Percentiles rank a stretch among this genome's conserved stretches.
Conservation (phyloP, 2,797 vertebrate species). For the Astyanax mexicanus region DNA sequence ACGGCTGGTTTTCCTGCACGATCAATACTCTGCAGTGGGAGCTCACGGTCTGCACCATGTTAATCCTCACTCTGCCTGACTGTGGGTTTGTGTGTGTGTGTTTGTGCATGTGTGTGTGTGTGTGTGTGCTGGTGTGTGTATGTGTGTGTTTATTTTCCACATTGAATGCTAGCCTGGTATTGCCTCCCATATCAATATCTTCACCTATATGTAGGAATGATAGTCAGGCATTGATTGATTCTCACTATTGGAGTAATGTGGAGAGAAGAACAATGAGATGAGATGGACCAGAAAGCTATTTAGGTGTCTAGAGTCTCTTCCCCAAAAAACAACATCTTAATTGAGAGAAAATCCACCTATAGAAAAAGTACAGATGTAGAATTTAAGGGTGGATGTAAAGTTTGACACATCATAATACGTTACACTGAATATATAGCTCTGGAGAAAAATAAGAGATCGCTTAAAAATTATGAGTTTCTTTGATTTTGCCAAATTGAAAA, state of each 20-base stretch:
- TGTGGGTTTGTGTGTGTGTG: slow-evolving; percentile 55
- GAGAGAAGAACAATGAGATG: slow-evolving; percentile 44
- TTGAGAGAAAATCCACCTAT: too few relatives aligned
- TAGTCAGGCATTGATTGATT: slow-evolving; percentile 72
- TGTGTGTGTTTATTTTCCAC: too few relatives aligned
- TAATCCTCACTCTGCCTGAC: slow-evolving; percentile 64
- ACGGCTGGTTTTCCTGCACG: slow-evolving; percentile 64
- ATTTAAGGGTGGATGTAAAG: too few relatives aligned
- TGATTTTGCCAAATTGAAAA: too few relatives aligned
- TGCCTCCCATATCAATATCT: slow-evolving; percentile 70
- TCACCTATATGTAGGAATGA: slow-evolving; percentile 69
- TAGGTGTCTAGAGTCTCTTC: slow-evolving; percentile 27
- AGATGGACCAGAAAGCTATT: slow-evolving; percentile 38
- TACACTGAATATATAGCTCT: too few relatives aligned
- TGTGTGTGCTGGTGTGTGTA: slow-evolving; percentile 51
- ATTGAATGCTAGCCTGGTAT: slow-evolving; percentile 46
- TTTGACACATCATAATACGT: too few relatives aligned
- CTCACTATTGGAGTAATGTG: slow-evolving; percentile 39
- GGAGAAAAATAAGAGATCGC: too few relatives aligned
- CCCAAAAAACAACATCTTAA: too few relatives aligned
- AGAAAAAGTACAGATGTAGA: too few relatives aligned
- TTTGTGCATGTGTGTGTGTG: slow-evolving; percentile 52
- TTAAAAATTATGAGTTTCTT: too few relatives aligned
- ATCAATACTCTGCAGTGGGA: slow-evolving; percentile 80
- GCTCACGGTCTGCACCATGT: slow-evolving; percentile 64